Base-by-base conservation (phyloP, 2,888 invertebrate genomes). In the Hyalella azteca region DNA sequence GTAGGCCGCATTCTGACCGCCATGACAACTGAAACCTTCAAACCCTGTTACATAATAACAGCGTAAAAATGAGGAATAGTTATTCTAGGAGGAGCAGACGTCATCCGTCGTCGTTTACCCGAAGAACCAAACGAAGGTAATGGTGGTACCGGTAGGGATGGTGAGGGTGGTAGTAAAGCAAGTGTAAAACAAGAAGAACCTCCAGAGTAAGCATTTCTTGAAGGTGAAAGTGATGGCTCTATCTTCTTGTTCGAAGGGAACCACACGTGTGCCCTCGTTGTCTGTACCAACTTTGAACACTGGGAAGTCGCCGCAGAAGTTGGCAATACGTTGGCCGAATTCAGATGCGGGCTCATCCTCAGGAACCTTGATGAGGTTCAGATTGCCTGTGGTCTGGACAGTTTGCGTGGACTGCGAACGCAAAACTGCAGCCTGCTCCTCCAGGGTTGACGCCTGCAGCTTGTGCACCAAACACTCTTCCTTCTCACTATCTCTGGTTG, bases 61-160 rank as follows among this genome's bases (percentile, higher is more conserved):
- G n/a, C n/a, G n/a, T n/a, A n/a, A 11, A 13, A 54, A 22, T 29
- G 26, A 26, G 11, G 26, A 1, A 26, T 2, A 22, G 11, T 7
- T 50, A 11, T 45, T 15, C 9, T 45, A 45, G 9, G 11, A 45
- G 45, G 11, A 45, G n/a, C n/a, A n/a, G n/a, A 45, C 45, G 45
- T n/a, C n/a, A n/a, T n/a, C n/a, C n/a, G n/a, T 15, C 45, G 45
- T 9, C 7, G 66, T 19, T 36, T 66, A 66, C n/a, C 66, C 66
- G 66, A 66, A 66, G 66, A 66, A 66, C 66, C 66, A 66, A 39
- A 3, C 7, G 39, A 66, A 66, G 36, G 19, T 15, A 19, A 66
- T 66, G 19, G 36, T 15, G 11, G n/a, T 13, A 5, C 66, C 66
- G 9, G 66, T 66, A 15, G 66, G 29, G 0, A 66, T 66, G 3